Evolutionary conservation across 2,888 invertebrate species (phyloP).

Genomic region (Galerucella pusilla): DNA sequence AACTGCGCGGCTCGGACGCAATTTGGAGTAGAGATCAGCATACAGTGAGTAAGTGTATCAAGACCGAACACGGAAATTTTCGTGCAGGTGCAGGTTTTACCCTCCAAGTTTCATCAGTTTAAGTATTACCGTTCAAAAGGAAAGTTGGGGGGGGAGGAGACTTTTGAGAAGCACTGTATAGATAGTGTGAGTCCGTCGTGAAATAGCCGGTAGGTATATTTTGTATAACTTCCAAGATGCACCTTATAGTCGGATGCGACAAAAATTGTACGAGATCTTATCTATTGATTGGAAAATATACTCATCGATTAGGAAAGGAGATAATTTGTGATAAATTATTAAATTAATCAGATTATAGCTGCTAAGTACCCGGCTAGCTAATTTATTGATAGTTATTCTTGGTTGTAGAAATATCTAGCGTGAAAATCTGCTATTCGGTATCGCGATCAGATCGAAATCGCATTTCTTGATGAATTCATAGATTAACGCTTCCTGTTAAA

Average conservation of each 20-base stretch:
- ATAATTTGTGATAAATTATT: conserved; percentile 16
- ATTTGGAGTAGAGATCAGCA: too few relatives aligned
- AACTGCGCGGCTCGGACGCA: too few relatives aligned
- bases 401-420: conserved; percentile 10
- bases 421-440: conserved; percentile 5
- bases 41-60: too few relatives aligned
- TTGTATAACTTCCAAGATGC: background rate
- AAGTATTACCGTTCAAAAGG: too few relatives aligned
- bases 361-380: conserved; percentile 8
- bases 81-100: too few relatives aligned
- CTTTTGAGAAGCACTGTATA: too few relatives aligned
- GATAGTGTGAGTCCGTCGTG: too few relatives aligned
- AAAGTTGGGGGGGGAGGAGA: too few relatives aligned
- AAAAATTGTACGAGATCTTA: conserved; percentile 14
- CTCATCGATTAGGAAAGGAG: background rate
- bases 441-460: conserved; percentile 5
- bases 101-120: too few relatives aligned
- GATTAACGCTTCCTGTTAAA: conserved; percentile 1
- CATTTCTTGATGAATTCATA: conserved; percentile 1
- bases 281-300: conserved; percentile 21
- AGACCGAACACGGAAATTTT: too few relatives aligned
- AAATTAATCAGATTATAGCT: conserved; percentile 17
- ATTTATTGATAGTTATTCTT: conserved; percentile 16
- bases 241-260: background rate
- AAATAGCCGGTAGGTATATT: background rate